Percentiles rank a stretch among this genome's conserved stretches.
Evolutionary conservation across 1,140 invertebrate genomes (phyloP).

Genomic region (Drosophila virilis): DNA sequence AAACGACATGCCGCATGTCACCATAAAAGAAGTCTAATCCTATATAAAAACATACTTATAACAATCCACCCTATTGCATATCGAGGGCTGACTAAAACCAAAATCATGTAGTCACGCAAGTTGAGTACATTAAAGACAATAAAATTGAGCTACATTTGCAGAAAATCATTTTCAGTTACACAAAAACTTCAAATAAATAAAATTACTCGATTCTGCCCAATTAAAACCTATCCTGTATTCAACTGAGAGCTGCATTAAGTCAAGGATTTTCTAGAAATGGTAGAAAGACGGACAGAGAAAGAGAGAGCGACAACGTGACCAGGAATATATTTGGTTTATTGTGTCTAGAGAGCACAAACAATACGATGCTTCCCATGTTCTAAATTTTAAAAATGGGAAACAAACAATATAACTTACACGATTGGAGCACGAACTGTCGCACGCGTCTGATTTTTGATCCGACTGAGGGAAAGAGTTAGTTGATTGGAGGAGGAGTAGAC

Average conservation of each 20-base stretch:
- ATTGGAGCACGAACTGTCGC: conserved; percentile 25
- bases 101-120: conserved; percentile 62
- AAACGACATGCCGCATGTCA: not conserved
- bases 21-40: not conserved
- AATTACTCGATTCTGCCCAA: not conserved
- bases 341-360: not conserved
- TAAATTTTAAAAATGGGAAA: not conserved
- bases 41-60: no score
- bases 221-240: not conserved
- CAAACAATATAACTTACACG: not conserved
- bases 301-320: no score
- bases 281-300: no score
- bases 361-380: not conserved
- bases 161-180: conserved; percentile 4
- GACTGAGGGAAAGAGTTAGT: not conserved
- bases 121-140: conserved; percentile 28
- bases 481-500: not conserved
- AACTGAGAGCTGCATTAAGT: no score
- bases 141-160: conserved; percentile 59
- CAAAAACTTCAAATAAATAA: not conserved
- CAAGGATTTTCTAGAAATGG: no score
- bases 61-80: not conserved
- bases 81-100: conserved; percentile 50
- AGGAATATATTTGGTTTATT: no score
- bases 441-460: conserved; percentile 6